Percentiles rank a stretch among this genome's conserved stretches.
These are phyloP conservation scores for Triops longicaudatus DNA, from an alignment of 1,140 invertebrate species.

Conservation along the genomic window DNA sequence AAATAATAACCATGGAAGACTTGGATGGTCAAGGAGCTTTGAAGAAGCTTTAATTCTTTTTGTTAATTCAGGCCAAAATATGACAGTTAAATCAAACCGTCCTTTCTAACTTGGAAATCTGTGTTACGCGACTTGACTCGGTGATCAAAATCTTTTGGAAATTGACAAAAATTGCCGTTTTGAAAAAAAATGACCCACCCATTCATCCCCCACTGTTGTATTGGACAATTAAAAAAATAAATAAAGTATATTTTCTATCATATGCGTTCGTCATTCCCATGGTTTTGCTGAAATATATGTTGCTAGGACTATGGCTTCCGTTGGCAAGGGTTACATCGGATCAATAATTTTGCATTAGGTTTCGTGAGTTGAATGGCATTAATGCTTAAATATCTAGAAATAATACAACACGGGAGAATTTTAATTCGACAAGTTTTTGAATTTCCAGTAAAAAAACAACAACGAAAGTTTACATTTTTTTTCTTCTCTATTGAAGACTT, in stretches of 20 bases:
- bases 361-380: slow-evolving; percentile 11
- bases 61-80: background rate
- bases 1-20: too few relatives aligned
- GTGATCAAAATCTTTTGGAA: background rate
- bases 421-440: too few relatives aligned
- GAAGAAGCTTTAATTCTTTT: background rate
- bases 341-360: slow-evolving; percentile 8
- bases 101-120: background rate
- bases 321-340: background rate
- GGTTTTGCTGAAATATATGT: background rate
- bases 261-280: background rate
- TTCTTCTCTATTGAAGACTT: too few relatives aligned
- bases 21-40: background rate
- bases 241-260: slow-evolving; percentile 5
- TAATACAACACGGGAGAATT: background rate
- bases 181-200: background rate
- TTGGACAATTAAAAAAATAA: background rate
- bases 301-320: background rate
- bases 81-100: slow-evolving; percentile 11
- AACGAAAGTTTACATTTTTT: too few relatives aligned
- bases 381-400: background rate
- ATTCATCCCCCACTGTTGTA: background rate
- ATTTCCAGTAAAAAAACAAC: too few relatives aligned
- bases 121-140: background rate
- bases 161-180: background rate